Percentiles rank a stretch among this genome's conserved stretches.
Evolutionary conservation across 2,888 invertebrate species (phyloP).

Genomic region (Pherbina coryleti): DNA sequence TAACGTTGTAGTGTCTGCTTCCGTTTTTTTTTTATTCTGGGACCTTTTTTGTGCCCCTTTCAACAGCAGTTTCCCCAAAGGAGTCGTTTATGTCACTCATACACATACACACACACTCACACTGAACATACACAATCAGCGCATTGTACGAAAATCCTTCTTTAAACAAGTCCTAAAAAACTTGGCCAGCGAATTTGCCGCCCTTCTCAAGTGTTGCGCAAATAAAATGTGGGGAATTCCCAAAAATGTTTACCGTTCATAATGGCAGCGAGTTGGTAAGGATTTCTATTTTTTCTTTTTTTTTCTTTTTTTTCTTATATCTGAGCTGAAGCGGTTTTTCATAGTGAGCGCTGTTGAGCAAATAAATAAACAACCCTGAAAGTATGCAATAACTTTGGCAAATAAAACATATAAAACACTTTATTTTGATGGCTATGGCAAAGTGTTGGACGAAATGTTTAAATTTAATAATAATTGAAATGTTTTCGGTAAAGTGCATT

Average conservation of each 20-base stretch:
- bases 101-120: background rate
- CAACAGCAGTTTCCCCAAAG: conserved; percentile 26
- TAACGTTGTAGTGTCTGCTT: background rate
- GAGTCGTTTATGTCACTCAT: conserved; percentile 22
- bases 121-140: background rate
- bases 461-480: background rate
- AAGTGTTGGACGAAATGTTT: background rate
- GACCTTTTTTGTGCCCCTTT: background rate
- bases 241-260: background rate
- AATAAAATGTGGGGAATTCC: conserved; percentile 25
- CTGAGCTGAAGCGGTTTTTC: background rate
- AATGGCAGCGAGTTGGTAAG: background rate
- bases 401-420: conserved; percentile 26
- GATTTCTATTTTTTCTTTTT: no score
- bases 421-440: conserved; percentile 19
- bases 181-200: background rate
- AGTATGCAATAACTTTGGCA: conserved; percentile 22
- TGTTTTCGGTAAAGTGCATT: background rate
- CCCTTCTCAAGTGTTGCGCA: conserved; percentile 19
- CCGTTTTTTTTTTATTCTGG: background rate
- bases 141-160: background rate
- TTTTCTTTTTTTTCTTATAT: background rate
- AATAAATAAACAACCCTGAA: conserved; percentile 7
- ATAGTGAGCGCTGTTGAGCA: background rate
- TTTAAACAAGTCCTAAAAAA: background rate